Evolutionary conservation across 1,140 invertebrate genomes (phyloP).

Genomic region (Diorhabda elongata): DNA sequence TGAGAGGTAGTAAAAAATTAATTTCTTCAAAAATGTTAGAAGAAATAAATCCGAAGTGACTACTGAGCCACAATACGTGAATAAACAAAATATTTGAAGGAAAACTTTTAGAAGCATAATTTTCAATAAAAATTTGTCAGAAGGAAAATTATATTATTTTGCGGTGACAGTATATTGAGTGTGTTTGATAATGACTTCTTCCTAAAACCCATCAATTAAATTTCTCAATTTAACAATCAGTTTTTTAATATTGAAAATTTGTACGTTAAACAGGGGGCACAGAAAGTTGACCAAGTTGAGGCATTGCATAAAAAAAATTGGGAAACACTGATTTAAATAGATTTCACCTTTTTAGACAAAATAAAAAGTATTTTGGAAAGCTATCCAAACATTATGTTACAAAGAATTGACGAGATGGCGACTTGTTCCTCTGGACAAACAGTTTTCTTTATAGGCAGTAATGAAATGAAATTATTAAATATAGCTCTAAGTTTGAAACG

Average conservation of each 20-base stretch:
- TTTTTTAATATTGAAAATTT: not conserved
- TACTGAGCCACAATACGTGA: no score
- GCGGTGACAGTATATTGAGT: no score
- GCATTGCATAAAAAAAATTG: not conserved
- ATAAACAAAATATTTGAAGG: no score
- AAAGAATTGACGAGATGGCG: conserved; percentile 30
- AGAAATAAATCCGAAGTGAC: no score
- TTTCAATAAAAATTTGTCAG: no score
- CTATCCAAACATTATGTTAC: conserved; percentile 43
- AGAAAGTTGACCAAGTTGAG: not conserved
- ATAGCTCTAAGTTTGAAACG: conserved; percentile 31
- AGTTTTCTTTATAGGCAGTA: conserved; percentile 35
- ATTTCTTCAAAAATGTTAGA: no score
- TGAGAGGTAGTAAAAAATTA: no score
- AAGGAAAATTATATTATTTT: no score
- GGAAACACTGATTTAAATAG: not conserved
- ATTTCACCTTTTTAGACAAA: conserved; percentile 19
- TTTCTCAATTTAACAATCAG: not conserved
- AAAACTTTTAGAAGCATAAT: no score
- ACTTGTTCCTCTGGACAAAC: conserved; percentile 19
- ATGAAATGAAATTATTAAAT: conserved; percentile 39
- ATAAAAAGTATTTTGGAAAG: conserved; percentile 38
- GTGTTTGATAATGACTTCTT: no score
- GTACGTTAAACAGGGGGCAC: no score
- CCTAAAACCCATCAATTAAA: not conserved